phyloP scores from a whole-genome alignment of 2,888 invertebrate species.

The Amphipoea lucens region DNA sequence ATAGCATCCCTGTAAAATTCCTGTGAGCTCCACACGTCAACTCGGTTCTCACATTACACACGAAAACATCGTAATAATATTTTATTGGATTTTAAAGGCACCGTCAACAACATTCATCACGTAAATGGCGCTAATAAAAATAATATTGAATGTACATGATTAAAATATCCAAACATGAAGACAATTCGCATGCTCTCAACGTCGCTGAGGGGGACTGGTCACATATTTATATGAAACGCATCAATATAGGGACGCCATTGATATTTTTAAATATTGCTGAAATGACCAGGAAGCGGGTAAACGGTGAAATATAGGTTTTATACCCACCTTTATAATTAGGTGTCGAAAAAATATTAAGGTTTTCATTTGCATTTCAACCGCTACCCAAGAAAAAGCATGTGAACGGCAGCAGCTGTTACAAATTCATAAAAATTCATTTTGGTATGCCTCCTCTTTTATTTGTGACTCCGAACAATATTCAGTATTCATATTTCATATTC shows the following conservation, averaged over 20 bases:
- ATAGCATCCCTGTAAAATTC: conserved; percentile 49
- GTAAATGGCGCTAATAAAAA: conserved; percentile 68
- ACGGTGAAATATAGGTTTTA: conserved; percentile 18
- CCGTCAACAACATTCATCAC: conserved; percentile 63
- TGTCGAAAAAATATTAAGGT: conserved; percentile 4
- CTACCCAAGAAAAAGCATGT: conserved; percentile 41
- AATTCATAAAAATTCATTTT: conserved; percentile 61
- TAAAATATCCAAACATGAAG: conserved; percentile 71
- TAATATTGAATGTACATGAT: conserved; percentile 61
- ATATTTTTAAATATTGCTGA: conserved; percentile 54
- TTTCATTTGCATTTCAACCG: conserved; percentile 13
- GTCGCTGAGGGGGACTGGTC: conserved; percentile 67
- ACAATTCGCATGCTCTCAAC: conserved; percentile 71
- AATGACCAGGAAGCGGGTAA: conserved; percentile 45
- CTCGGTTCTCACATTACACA: conserved; percentile 52
- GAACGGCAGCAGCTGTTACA: conserved; percentile 54
- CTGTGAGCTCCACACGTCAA: conserved; percentile 29
- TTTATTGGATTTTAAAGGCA: conserved; percentile 44
- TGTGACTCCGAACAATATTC: conserved; percentile 48
- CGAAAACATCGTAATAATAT: conserved; percentile 39
- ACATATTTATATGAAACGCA: conserved; percentile 73
- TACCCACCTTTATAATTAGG: conserved; percentile 9
- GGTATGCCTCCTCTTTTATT: conserved; percentile 47
- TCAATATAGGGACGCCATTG: conserved; percentile 54
- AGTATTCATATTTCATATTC: conserved; percentile 65